A percentile compares a stretch with the other conserved stretches of the same genome.
Evolutionary conservation across 2,113 vertebrate species (phyloP).

Genomic region (Balaenoptera acutorostrata): DNA sequence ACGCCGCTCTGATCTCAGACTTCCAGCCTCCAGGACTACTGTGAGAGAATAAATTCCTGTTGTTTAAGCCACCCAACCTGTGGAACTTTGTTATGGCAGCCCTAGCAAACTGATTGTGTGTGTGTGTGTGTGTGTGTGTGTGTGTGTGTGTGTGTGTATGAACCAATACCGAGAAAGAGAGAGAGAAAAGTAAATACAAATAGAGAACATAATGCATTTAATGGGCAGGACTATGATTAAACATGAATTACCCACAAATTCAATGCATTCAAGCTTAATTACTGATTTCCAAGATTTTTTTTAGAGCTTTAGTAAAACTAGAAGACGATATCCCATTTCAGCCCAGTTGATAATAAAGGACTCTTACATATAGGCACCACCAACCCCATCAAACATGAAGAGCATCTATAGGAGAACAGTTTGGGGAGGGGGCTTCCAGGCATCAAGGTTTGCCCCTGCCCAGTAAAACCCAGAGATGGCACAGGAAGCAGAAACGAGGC

Average conservation of each 20-base stretch:
- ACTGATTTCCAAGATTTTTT: too few relatives aligned
- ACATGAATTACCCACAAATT: neutral
- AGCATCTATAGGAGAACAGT: too few relatives aligned
- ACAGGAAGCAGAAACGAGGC: accelerated
- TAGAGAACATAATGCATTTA: neutral
- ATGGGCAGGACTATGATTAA: neutral
- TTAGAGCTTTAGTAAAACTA: neutral
- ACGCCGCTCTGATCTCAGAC: accelerated
- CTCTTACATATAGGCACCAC: accelerated
- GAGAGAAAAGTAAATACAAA: neutral
- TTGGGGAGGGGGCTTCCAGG: neutral
- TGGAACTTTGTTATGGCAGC: accelerated
- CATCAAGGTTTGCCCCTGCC: accelerated
- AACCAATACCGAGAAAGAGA: accelerated
- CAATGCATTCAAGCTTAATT: neutral
- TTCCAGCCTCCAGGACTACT: neutral
- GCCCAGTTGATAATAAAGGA: accelerated
- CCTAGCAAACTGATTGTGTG: too few relatives aligned
- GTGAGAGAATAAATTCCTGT: neutral
- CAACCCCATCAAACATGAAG: neutral
- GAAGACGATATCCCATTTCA: accelerated
- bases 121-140: neutral
- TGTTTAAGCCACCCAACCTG: neutral
- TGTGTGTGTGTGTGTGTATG: neutral
- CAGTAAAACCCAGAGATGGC: too few relatives aligned